Evolutionary conservation across 2,888 invertebrate species (phyloP).

Genomic region (Steromphala cineraria): DNA sequence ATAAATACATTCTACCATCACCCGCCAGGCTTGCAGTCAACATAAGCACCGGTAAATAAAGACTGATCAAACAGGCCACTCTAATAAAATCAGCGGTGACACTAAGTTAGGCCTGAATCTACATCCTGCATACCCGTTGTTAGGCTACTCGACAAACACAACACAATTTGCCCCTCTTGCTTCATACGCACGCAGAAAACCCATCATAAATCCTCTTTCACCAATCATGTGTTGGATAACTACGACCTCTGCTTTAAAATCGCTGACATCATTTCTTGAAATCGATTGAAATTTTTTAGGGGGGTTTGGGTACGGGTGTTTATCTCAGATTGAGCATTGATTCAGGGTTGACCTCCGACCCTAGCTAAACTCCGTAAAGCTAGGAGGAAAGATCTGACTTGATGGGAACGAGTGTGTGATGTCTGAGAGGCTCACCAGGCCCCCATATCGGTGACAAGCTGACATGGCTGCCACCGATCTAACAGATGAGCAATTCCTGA

Average conservation of each 20-base stretch:
- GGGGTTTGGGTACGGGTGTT: background rate
- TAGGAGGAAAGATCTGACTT: background rate
- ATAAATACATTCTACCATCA: constrained; percentile 5
- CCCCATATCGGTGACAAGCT: background rate
- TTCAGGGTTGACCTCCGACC: background rate
- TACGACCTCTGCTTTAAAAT: background rate
- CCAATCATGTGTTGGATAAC: background rate
- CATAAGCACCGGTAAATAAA: constrained; percentile 8
- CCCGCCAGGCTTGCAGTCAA: constrained; percentile 6
- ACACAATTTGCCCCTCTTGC: background rate
- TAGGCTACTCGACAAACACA: constrained; percentile 5
- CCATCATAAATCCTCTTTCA: background rate
- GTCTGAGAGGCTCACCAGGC: background rate
- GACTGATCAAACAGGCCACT: background rate
- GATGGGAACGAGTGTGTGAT: background rate
- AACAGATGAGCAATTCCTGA: background rate
- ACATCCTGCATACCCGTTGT: background rate
- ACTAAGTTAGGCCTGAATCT: background rate
- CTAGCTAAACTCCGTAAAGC: background rate
- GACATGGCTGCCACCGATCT: background rate
- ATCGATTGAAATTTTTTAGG: background rate
- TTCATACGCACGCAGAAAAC: background rate
- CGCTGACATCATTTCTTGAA: background rate
- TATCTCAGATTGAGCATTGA: background rate
- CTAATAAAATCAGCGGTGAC: constrained; percentile 5